phyloP scores from a whole-genome alignment of 2,113 vertebrate genomes.

The Polyodon spathula region DNA sequence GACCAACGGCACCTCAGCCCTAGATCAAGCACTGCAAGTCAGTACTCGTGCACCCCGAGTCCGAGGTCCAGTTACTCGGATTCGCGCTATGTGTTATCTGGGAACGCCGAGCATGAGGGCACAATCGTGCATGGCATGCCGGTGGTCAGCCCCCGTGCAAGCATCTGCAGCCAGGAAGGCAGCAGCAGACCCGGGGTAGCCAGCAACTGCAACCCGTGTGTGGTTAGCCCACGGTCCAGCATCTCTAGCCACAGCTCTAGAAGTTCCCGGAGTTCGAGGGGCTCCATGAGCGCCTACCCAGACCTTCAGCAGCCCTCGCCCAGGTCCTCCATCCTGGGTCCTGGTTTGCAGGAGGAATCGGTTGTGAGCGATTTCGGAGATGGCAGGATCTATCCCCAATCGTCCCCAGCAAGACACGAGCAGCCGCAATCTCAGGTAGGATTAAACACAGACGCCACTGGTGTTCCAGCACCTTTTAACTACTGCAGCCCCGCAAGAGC shows the following conservation, averaged over 20 bases:
- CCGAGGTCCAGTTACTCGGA: conserved; percentile 72
- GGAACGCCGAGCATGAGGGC: conserved; percentile 50
- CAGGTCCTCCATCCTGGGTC: conserved; percentile 64
- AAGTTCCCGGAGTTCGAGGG: conserved; percentile 72
- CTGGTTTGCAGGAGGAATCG: conserved; percentile 56
- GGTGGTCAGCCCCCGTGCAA: conserved; percentile 69
- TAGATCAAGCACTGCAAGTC: conserved; percentile 76
- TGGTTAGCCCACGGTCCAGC: conserved; percentile 76
- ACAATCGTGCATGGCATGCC: conserved; percentile 38
- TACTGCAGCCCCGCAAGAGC: conserved; percentile 53
- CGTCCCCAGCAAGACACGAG: conserved; percentile 52
- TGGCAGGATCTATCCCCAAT: conserved; percentile 51
- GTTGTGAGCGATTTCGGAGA: conserved; percentile 59
- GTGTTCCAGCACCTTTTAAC: conserved; percentile 40
- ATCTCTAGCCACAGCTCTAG: conserved; percentile 82
- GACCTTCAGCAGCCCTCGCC: conserved; percentile 73
- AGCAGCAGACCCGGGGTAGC: conserved; percentile 42
- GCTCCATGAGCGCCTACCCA: conserved; percentile 76
- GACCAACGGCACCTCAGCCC: conserved; percentile 87
- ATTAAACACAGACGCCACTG: conserved; percentile 31
- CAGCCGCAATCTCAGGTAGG: conserved; percentile 29
- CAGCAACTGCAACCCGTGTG: conserved; percentile 42
- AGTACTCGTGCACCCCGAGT: conserved; percentile 68
- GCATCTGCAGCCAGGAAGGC: conserved; percentile 73
- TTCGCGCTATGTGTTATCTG: conserved; percentile 50